Evolutionary conservation across 2,113 vertebrate genomes (phyloP).

Genomic region (human): DNA sequence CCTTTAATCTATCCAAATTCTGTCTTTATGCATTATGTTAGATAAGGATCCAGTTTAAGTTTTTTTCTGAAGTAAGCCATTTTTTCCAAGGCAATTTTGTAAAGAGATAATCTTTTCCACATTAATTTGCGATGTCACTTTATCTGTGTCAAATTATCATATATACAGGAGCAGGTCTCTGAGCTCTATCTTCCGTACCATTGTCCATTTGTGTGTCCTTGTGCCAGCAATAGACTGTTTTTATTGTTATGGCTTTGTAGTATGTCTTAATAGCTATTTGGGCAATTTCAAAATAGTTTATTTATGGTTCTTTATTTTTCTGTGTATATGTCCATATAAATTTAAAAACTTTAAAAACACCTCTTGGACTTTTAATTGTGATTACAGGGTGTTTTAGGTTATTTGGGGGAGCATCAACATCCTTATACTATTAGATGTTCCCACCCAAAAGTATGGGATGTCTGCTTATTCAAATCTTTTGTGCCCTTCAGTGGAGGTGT

Average conservation of each 20-base stretch:
- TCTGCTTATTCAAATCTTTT: not conserved
- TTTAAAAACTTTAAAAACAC: not conserved
- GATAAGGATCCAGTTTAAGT: not conserved
- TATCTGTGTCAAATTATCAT: not conserved
- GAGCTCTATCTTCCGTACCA: not conserved
- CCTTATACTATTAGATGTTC: not conserved
- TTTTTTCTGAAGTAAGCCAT: slow-evolving; percentile 6
- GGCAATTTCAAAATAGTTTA: not conserved
- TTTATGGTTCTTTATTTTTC: not conserved
- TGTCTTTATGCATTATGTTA: not conserved
- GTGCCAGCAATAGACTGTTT: not conserved
- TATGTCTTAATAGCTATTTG: not conserved
- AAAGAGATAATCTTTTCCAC: not conserved
- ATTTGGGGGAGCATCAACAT: not conserved
- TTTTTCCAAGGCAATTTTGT: not conserved
- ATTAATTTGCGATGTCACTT: not conserved
- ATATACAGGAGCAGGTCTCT: not conserved
- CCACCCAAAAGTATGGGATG: not conserved
- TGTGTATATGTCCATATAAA: not conserved
- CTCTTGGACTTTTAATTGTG: not conserved
- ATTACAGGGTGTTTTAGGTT: not conserved
- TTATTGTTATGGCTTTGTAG: not conserved
- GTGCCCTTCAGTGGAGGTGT: not conserved
- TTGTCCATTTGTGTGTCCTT: not conserved
- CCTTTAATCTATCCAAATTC: not conserved